Percentiles rank a stretch among this genome's conserved stretches.
These are phyloP conservation scores for Hipposideros armiger DNA, from an alignment of 2,113 vertebrate genomes.

Conservation along the genomic window DNA sequence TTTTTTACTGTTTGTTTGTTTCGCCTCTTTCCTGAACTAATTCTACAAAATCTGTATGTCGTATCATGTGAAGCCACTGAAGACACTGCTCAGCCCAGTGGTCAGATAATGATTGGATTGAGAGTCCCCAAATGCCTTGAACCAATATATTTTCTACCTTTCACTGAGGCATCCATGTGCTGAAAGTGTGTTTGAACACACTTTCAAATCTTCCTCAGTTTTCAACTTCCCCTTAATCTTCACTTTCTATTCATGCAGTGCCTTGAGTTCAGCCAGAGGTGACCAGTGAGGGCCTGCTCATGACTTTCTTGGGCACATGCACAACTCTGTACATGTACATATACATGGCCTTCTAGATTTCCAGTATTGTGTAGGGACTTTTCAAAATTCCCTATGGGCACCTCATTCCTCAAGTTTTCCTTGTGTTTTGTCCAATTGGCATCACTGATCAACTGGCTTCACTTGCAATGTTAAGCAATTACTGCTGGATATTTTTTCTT, in stretches of 20 bases:
- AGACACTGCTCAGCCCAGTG: neutral
- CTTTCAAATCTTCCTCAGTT: neutral
- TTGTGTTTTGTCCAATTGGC: neutral
- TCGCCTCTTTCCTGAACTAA: neutral
- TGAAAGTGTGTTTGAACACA: neutral
- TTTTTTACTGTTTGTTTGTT: neutral
- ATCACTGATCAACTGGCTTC: too few relatives aligned
- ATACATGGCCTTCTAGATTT: neutral
- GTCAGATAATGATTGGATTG: neutral
- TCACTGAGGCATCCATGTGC: neutral
- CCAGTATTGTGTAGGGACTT: neutral
- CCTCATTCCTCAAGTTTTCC: neutral
- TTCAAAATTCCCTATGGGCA: neutral
- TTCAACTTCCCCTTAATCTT: neutral
- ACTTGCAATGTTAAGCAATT: neutral
- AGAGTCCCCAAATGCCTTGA: neutral
- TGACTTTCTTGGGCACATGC: too few relatives aligned
- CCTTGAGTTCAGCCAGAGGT: neutral
- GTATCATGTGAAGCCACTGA: neutral
- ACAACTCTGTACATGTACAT: neutral
- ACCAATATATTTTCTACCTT: too few relatives aligned
- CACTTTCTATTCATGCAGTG: neutral
- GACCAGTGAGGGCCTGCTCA: neutral
- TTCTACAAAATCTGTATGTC: neutral
- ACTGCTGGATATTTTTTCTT: neutral